Evolutionary conservation across 2,113 vertebrate genomes (phyloP).

Genomic region (Halcyon malimbica): DNA sequence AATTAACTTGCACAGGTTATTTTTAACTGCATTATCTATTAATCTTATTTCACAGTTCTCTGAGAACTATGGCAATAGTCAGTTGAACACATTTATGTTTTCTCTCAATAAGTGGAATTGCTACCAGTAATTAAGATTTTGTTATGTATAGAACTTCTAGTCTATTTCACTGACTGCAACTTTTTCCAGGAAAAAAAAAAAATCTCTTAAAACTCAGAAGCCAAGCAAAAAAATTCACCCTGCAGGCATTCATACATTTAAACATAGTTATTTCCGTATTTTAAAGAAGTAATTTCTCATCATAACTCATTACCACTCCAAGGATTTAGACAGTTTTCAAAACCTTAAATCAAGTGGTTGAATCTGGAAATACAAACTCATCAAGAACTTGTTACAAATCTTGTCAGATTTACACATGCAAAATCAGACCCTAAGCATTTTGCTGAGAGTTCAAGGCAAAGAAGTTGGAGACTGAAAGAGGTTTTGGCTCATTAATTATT

Average conservation of each 20-base stretch:
- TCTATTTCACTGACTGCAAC: background rate
- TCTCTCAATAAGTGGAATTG: background rate
- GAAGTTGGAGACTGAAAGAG: background rate
- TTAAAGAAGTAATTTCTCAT: background rate
- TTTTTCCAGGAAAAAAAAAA: background rate
- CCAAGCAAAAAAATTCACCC: background rate
- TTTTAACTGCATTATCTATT: background rate
- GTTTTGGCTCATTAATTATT: background rate
- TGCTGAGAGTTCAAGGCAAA: background rate
- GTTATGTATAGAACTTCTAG: background rate
- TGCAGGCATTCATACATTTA: background rate
- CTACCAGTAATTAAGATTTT: background rate
- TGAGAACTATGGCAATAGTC: background rate
- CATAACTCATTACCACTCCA: background rate
- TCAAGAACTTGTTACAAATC: conserved; percentile 12
- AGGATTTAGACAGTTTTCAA: conserved; percentile 33
- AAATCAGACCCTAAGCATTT: conserved; percentile 28
- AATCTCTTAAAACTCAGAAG: background rate
- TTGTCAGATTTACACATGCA: conserved; percentile 19
- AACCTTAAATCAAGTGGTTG: conserved; percentile 10
- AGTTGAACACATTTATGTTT: background rate
- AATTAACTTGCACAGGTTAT: background rate
- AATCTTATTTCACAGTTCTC: background rate
- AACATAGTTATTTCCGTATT: background rate
- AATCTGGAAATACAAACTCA: background rate